Evolutionary conservation across 2,888 invertebrate species (phyloP), one percentile per base, ranked within the genome.

Genomic region (Teinopalpus imperialis): DNA sequence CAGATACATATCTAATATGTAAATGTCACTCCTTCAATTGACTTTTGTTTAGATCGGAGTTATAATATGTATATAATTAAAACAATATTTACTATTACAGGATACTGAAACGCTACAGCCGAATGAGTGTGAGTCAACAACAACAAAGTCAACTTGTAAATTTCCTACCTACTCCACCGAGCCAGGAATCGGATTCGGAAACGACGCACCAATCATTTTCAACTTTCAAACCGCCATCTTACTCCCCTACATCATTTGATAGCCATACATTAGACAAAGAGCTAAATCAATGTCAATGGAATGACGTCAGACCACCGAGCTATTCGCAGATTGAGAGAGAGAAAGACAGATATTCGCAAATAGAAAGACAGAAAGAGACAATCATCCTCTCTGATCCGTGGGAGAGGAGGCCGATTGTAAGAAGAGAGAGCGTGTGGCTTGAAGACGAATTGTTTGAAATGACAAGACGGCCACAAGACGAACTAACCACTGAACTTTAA

Each of bases 391-490:
- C 88, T 9, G 81, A 88, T 44, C 81, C 88, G 0, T 89, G 90
- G 88, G 87, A 89, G 60, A 77, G 89, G 49, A 74, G 89, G 57
- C 81, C 83, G 16, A 82, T 87, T 51, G 87, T 87, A 5, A 74
- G 87, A 43, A 68, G 89, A 39, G 85, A 92, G 64, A 92, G 92
- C 43, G 89, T 93, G 34, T 93, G 93, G 91, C 76, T 94, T 46
- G 95, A 94, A 65, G 94, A 95, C 65, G 95, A 95, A 77, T 94
- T 95, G 69, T 93, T 94, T 62, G 94, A 94, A 70, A 91, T 96
- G 75, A 95, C 95, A 46, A 94, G 95, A 76, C 90, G 96, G 64
- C 96, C 96, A 35, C 96, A 96, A 82, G 96, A 96, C 80, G 95
- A 96, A 86, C 94, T 95, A 61, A 95, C 95, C 65, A 95, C 95